Base-by-base conservation (phyloP, 1,140 invertebrate genomes). In the Brevipalpus yothersi region DNA sequence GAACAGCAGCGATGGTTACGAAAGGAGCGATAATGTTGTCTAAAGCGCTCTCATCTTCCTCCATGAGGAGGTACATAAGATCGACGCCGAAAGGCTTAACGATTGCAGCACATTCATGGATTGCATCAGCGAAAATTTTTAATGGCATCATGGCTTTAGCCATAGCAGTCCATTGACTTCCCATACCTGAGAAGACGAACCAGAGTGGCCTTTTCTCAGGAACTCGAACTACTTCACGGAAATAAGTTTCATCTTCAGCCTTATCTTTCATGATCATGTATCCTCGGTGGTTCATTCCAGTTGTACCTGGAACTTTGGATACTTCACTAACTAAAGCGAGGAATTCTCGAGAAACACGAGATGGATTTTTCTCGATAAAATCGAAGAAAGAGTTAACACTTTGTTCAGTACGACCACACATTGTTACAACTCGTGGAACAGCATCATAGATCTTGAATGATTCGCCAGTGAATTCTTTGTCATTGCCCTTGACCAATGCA, bases 151-250 rank as follows among this genome's bases (percentile, higher is more conserved):
- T 72, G 21, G 82, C 77, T 67, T 80, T 80, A 10, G 79, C 89
- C 91, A 96, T 96, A 62, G 86, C 88, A 51, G 81, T 75, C 92
- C 91, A 97, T 73, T 97, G 92, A 42, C 82, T 82, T 12, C 93
- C 93, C 91, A 96, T 95, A 42, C 91, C 92, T 47, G 88, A 84
- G 72, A 91, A 95, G 42, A 96, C 76, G 70, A 80, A 95, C 86
- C 89, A 96, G 39, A 96, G 72, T 1, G 89, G 90, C 31, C 84
- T 77, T 31, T 67, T 67, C 47, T 73, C 73, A 56, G 63, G 41
- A 13, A 49, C 42, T 42, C 58, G 59, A 53, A 42, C 56, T 0
- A 95, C 75, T 70, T 80, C 94, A 85, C 89, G 95, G 31, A 95
- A 72, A 1, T 88, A 88, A 19, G 15, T 10, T 58, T 59, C 45